Base-by-base conservation (phyloP, 2,888 invertebrate species). In the Eurois occulta region DNA sequence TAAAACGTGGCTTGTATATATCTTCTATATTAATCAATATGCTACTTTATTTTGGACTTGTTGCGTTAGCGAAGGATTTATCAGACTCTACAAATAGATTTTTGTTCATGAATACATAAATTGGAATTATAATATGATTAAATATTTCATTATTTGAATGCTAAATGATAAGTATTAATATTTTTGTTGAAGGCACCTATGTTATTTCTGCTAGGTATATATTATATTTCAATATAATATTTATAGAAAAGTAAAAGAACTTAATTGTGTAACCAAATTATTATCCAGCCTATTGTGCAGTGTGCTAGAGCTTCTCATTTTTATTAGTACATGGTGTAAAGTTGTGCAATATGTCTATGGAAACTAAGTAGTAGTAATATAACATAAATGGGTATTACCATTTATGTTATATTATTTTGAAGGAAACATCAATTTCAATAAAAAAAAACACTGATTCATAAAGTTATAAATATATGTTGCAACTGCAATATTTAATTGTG, bases 1-100 rank as follows among this genome's bases (percentile, higher is more conserved):
- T 46, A 46, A 70, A 82, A 78, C 73, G 75, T 82, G 75, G 66
- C 28, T 74, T 13, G 7, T 13, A 2, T 41, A 10, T 0, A n/a
- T 41, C n/a, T 32, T 58, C 0, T 35, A 11, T 1, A 67, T 8
- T 43, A 78, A 80, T 85, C 84, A 75, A 80, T 86, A 86, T 75
- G 84, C 13, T 52, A 41, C 10, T 62, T 58, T 77, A 72, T 78
- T 75, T 65, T 58, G 6, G 64, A 68, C 58, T 74, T 81, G 78
- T 84, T 86, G 77, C 65, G 75, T 86, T 86, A 84, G 87, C 81
- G 72, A 62, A 71, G 18, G 16, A 55, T 66, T 13, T 60, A 35
- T 16, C 43, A 72, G 72, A 72, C 21, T 52, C 80, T 24, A 43
- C 8, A 43, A 68, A 52, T 35, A 68, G 58, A 60, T 43, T 32